Evolutionary conservation across 2,888 invertebrate genomes (phyloP).

Genomic region (Tenthredo notha): DNA sequence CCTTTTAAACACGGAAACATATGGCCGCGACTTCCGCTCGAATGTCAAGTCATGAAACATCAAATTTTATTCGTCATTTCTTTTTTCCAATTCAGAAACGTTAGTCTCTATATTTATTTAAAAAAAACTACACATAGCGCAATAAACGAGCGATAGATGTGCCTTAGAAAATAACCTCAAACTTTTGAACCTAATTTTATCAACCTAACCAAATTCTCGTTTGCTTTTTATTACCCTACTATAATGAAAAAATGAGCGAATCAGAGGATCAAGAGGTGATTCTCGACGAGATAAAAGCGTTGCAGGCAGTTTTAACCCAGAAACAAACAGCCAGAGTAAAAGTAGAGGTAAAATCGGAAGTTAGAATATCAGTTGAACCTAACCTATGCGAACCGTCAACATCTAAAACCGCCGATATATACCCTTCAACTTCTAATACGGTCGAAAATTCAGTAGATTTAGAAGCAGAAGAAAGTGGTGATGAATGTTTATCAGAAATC

Average conservation of each 20-base stretch:
- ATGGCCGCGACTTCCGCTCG: slow-evolving; percentile 72
- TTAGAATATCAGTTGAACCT: neutral
- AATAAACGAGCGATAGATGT: neutral
- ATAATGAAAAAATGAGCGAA: slow-evolving; percentile 66
- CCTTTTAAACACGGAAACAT: slow-evolving; percentile 69
- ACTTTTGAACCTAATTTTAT: neutral
- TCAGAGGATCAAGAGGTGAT: slow-evolving; percentile 65
- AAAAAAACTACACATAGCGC: neutral
- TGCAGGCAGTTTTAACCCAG: slow-evolving; percentile 65
- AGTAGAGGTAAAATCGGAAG: slow-evolving; percentile 4
- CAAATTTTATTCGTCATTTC: neutral
- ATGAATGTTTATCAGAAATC: neutral
- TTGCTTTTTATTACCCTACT: neutral
- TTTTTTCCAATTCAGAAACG: neutral
- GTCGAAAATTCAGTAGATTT: neutral
- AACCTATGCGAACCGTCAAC: slow-evolving; percentile 10
- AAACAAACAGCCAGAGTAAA: neutral
- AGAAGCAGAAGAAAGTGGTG: neutral
- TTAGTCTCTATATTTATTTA: neutral
- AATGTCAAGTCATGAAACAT: slow-evolving; percentile 66
- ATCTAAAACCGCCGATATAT: neutral
- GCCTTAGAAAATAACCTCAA: neutral
- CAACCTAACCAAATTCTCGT: neutral
- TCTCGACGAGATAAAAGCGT: slow-evolving; percentile 69
- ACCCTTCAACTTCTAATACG: neutral